Percentiles rank a stretch among this genome's conserved stretches.
These are phyloP conservation scores for Hydroisotoma schaefferi DNA, from an alignment of 2,888 invertebrate species.

Conservation along the genomic window DNA sequence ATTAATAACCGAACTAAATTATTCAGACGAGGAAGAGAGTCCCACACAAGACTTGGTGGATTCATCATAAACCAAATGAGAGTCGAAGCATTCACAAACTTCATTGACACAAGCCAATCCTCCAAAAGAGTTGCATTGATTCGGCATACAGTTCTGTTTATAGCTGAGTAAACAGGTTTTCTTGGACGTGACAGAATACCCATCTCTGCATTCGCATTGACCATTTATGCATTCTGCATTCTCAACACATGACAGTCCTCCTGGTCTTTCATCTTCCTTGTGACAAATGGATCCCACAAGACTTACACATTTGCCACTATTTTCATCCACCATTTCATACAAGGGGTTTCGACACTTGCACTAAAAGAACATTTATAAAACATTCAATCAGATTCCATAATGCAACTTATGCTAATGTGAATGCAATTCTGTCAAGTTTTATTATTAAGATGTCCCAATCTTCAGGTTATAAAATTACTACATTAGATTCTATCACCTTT, in stretches of 20 bases:
- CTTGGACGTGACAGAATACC: constrained; percentile 19
- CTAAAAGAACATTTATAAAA: constrained; percentile 10
- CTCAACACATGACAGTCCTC: constrained; percentile 24
- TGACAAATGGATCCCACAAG: constrained; percentile 26
- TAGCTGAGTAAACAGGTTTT: constrained; percentile 26
- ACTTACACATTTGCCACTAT: constrained; percentile 24
- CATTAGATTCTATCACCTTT: constrained; percentile 18
- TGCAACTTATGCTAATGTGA: too few species aligned
- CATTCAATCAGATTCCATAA: neutral
- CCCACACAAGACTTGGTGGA: constrained; percentile 25
- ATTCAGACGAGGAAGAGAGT: constrained; percentile 20
- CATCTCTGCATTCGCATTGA: constrained; percentile 19
- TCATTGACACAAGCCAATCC: constrained; percentile 29
- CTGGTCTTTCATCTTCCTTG: neutral
- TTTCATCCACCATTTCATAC: constrained; percentile 29
- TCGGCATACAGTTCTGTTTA: constrained; percentile 20
- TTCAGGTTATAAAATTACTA: neutral
- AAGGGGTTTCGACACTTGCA: constrained; percentile 35
- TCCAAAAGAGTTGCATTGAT: constrained; percentile 23
- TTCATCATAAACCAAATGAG: constrained; percentile 28
- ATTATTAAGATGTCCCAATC: neutral
- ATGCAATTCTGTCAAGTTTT: neutral
- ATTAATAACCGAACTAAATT: too few species aligned
- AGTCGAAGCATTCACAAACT: constrained; percentile 34
- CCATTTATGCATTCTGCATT: constrained; percentile 24